Evolutionary conservation across 2,113 vertebrate species (phyloP).

Genomic region (Neogale vison): DNA sequence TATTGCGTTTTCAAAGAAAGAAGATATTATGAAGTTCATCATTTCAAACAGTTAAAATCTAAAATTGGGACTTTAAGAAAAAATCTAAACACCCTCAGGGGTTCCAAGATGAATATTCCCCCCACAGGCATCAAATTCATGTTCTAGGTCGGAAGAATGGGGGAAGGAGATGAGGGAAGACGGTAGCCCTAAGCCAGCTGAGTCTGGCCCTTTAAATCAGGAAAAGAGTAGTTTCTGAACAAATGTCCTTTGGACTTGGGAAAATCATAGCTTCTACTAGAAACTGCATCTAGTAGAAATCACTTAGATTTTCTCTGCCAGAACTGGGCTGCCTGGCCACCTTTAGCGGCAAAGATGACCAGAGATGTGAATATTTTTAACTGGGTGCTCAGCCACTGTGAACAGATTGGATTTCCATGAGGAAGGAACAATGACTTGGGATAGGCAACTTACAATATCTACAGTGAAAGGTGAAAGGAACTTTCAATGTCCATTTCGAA

Average conservation of each 20-base stretch:
- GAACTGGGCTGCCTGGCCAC: neutral
- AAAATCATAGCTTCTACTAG: neutral
- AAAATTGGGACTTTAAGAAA: conserved; percentile 4
- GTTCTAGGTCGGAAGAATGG: neutral
- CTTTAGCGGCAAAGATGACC: neutral
- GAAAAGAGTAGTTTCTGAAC: neutral
- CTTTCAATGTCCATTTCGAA: neutral
- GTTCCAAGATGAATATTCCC: neutral
- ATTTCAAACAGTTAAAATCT: conserved; percentile 35
- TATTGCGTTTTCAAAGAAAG: neutral
- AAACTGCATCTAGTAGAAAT: neutral
- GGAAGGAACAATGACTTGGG: neutral
- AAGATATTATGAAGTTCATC: neutral
- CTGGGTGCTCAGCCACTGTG: neutral
- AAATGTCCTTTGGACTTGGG: neutral
- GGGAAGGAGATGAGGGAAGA: neutral
- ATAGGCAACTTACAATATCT: neutral
- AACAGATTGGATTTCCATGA: neutral
- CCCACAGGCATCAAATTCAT: neutral
- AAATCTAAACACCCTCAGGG: neutral
- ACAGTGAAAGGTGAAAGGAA: neutral
- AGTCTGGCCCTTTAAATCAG: neutral
- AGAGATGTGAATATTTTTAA: neutral
- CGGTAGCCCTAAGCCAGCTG: neutral
- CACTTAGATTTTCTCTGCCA: neutral